A percentile compares a stretch with the other conserved stretches of the same genome.
Conservation (phyloP, 2,888 invertebrate species). For the Lithophane ornitopus region DNA sequence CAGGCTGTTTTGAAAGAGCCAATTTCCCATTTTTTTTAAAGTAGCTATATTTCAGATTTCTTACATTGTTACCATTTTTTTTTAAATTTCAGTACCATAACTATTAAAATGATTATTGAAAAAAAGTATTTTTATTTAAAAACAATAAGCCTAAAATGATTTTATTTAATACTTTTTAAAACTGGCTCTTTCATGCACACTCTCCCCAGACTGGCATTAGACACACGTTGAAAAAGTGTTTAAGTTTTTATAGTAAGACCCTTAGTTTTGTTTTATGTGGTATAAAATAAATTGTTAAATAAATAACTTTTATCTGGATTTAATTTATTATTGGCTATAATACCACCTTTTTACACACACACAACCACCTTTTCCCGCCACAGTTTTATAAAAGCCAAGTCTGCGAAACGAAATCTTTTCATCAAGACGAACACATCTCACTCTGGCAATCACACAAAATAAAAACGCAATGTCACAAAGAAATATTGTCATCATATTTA, state of each 20-base stretch:
- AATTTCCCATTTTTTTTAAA: background rate
- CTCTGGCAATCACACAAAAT: conserved; percentile 40
- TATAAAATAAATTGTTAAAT: background rate
- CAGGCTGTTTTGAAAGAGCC: too few species aligned
- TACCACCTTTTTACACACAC: background rate
- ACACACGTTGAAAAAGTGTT: too few species aligned
- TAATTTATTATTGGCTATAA: background rate
- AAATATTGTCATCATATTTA: conserved; percentile 46
- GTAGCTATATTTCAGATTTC: background rate
- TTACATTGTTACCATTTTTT: background rate
- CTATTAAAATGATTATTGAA: background rate
- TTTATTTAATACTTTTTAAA: too few species aligned
- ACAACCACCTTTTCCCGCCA: background rate
- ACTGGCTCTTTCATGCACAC: too few species aligned
- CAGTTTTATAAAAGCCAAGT: background rate
- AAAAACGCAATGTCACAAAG: conserved; percentile 45
- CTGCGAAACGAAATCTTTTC: background rate
- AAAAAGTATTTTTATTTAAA: too few species aligned
- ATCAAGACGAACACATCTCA: conserved; percentile 25
- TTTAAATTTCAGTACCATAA: background rate
- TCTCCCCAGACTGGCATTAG: too few species aligned
- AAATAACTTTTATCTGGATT: too few species aligned
- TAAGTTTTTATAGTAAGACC: too few species aligned
- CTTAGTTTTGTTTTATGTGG: background rate
- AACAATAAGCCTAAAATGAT: too few species aligned